Evolutionary conservation across 1,140 invertebrate genomes (phyloP), one percentile per base, ranked within the genome.

Genomic region (Hestina assimilis): DNA sequence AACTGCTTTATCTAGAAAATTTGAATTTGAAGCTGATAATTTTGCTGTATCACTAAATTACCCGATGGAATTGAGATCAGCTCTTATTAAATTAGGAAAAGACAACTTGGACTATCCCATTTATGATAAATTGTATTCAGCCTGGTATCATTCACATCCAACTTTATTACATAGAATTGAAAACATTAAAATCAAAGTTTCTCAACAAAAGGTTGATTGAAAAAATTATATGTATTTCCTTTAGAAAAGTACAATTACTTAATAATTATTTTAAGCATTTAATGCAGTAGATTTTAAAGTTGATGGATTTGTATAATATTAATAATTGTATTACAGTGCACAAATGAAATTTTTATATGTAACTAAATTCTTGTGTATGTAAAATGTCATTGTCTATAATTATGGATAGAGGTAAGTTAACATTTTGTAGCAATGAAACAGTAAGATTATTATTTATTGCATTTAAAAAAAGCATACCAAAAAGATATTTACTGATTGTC

Each of bases 21-120:
- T 95, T 83, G 99, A 99, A 89, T 99, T 99, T 89, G 93, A 98
- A 91, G 99, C 99, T n/a, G 99, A 99, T 89, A 91, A 91, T 17
- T 99, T 98, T 91, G 97, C 97, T 4, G 93, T 93, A 40, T 89
- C 90, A 20, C 85, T 99, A 35, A 94, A 96, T 14, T 93, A 93
- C 69, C 90, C 93, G 0, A 87, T 92, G 26, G 88, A 93, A 64
- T 83, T 99, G 3, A 92, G 92, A 69, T 92, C 91, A 26, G 94
- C 97, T 21, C 89, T 99, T 4, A 93, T 99, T 40, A 99, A 99
- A 87, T 89, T 99, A 43, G 95, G 98, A 68, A 94, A 95, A 73
- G 98, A 99, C 84, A 99, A 99, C 90, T 91, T 99, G 48, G 93
- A 95, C 58, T 99, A 97, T 86, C 98, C 98, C 0, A 91, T 98